phyloP scores from a whole-genome alignment of 1,140 invertebrate genomes.

The Carposina sasakii region DNA sequence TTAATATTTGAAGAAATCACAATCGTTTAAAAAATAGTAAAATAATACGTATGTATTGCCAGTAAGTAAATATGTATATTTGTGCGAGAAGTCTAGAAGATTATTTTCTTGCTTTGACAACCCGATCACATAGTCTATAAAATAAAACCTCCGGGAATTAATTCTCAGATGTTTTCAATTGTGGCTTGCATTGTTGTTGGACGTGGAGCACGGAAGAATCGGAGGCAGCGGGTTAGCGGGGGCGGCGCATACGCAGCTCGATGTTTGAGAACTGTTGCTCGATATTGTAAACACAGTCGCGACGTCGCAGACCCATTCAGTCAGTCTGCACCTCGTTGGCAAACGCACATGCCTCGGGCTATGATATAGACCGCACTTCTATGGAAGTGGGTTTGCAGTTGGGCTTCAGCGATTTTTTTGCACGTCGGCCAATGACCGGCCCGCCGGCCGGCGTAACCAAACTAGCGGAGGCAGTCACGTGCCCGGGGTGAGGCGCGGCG shows the following conservation, averaged over 20 bases:
- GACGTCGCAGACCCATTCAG: constrained; percentile 28
- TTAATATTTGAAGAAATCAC: no score
- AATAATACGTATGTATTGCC: no score
- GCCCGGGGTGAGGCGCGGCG: constrained; percentile 67
- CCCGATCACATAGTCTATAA: no score
- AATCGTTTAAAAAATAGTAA: no score
- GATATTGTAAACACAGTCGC: constrained; percentile 33
- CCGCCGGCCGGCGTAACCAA: constrained; percentile 56
- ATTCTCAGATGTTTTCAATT: no score
- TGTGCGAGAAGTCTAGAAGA: no score
- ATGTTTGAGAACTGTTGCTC: constrained; percentile 31
- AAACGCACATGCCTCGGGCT: constrained; percentile 34
- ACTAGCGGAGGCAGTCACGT: constrained; percentile 60
- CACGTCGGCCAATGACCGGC: constrained; percentile 59
- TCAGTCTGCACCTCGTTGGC: constrained; percentile 29
- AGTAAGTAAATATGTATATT: no score
- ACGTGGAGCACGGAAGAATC: no score
- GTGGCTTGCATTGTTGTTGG: no score
- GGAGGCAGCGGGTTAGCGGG: constrained; percentile 22
- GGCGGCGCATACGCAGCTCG: constrained; percentile 31
- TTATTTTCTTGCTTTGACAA: no score
- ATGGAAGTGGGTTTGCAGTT: constrained; percentile 40
- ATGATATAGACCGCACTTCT: constrained; percentile 33
- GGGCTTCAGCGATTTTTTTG: constrained; percentile 47
- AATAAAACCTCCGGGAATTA: no score